A percentile compares a stretch with the other conserved stretches of the same genome.
phyloP scores from a whole-genome alignment of 2,113 vertebrate species.

The Macrotus californicus region DNA sequence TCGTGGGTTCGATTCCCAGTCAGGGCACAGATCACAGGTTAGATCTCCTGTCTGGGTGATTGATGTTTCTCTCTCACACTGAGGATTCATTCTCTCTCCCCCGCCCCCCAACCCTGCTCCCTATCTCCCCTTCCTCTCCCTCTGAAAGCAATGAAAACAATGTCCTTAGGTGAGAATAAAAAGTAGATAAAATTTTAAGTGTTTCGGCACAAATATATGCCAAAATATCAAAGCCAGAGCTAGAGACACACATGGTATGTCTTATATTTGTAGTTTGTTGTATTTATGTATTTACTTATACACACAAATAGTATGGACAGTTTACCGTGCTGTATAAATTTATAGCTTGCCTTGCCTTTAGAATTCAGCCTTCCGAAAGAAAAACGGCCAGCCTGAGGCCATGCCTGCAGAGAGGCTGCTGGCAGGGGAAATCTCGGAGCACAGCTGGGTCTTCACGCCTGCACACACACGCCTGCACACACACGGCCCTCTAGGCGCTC shows the following conservation, averaged over 20 bases:
- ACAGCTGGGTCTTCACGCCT: neutral
- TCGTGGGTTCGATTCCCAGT: too few relatives aligned
- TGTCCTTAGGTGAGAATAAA: too few relatives aligned
- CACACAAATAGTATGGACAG: neutral
- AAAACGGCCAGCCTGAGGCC: neutral
- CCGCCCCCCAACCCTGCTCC: too few relatives aligned
- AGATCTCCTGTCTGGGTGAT: too few relatives aligned
- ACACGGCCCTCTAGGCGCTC: too few relatives aligned
- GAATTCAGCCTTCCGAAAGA: neutral
- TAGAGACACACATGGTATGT: neutral
- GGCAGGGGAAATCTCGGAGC: accelerated
- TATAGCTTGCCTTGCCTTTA: neutral
- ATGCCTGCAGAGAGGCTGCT: neutral
- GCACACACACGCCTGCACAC: neutral
- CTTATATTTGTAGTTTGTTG: neutral
- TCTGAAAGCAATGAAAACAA: too few relatives aligned
- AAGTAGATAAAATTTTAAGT: neutral
- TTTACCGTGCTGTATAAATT: neutral
- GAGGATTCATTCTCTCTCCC: too few relatives aligned
- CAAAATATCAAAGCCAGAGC: neutral
- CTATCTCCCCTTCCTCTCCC: too few relatives aligned
- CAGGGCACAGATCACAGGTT: too few relatives aligned
- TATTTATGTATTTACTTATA: neutral
- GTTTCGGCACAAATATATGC: constrained; percentile 10
- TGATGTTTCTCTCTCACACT: too few relatives aligned